Base-by-base conservation (phyloP, 2,888 invertebrate species). In the Junonia oenone region DNA sequence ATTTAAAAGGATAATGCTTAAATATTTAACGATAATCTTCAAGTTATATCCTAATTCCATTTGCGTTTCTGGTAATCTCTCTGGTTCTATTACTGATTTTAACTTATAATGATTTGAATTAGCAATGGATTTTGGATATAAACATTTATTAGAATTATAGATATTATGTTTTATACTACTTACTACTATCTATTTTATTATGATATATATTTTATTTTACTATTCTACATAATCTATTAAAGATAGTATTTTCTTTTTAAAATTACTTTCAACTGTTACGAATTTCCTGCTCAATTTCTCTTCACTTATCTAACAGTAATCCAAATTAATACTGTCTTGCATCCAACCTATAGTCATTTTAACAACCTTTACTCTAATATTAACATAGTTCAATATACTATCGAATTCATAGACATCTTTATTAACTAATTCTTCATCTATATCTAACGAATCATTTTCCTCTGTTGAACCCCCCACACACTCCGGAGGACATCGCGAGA, bases 401-500 rank as follows among this genome's bases (percentile, higher is more conserved):
- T 6, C 14, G 2, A 15, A 8, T 19, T 19, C n/a, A 45, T 31
- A 37, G 8, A 26, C 14, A 15, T 17, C 13, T 26, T 6, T 6
- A 43, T 43, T n/a, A n/a, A 43, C 26, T 26, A 26, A 26, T 2
- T 8, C 26, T 13, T 26, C 13, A 43, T 43, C 43, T 1, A 22
- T 22, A 55, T 69, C 67, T 83, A 79, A 84, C 73, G 68, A 63
- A 73, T 67, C 69, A 56, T 75, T 78, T 78, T 65, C 68, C 59
- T 62, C 62, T 67, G 58, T 62, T 69, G 75, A 87, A 68, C 85
- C 86, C 81, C 78, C 85, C 60, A 79, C 85, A 61, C 79, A 83
- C 69, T 66, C 86, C 65, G 84, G 81, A 73, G 83, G 79, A 52
- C 87, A 81, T 58, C 88, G 89, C 37, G 89, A 89, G 76, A 79